Conservation (phyloP, 2,113 vertebrate genomes). For the Hiodon alosoides region DNA sequence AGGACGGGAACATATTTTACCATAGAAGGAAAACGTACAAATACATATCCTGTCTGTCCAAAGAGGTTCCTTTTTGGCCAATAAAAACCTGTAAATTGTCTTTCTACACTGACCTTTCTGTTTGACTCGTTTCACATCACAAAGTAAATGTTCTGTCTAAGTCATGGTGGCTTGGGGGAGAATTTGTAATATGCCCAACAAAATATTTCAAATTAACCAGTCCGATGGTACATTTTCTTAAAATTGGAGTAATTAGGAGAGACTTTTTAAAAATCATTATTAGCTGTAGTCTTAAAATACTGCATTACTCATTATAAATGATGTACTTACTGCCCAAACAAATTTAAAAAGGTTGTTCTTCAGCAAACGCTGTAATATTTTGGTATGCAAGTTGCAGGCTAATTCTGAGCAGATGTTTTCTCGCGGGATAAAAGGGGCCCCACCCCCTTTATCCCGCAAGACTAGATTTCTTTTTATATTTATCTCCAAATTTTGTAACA, state of each 20-base stretch:
- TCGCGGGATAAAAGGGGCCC: too few species aligned
- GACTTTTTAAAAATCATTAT: too few species aligned
- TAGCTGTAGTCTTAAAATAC: too few species aligned
- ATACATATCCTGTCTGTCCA: slow-evolving; percentile 42
- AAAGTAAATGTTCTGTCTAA: not conserved
- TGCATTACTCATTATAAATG: too few species aligned
- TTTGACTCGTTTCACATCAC: not conserved
- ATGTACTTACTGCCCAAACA: too few species aligned
- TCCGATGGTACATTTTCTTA: too few species aligned
- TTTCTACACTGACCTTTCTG: too few species aligned
- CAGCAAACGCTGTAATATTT: not conserved
- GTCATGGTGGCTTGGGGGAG: too few species aligned
- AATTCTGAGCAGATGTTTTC: not conserved
- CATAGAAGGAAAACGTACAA: slow-evolving; percentile 33
- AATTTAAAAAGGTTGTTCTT: not conserved
- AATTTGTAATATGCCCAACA: too few species aligned
- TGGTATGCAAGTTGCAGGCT: not conserved
- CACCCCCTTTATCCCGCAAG: too few species aligned
- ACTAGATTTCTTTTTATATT: not conserved
- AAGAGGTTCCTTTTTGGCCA: slow-evolving; percentile 6
- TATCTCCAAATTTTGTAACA: not conserved
- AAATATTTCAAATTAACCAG: too few species aligned
- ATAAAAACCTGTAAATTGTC: not conserved
- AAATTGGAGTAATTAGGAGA: too few species aligned
- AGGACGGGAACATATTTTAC: slow-evolving; percentile 52